Base-by-base conservation (phyloP, 2,113 vertebrate genomes). In the Anarrhichthys ocellatus region DNA sequence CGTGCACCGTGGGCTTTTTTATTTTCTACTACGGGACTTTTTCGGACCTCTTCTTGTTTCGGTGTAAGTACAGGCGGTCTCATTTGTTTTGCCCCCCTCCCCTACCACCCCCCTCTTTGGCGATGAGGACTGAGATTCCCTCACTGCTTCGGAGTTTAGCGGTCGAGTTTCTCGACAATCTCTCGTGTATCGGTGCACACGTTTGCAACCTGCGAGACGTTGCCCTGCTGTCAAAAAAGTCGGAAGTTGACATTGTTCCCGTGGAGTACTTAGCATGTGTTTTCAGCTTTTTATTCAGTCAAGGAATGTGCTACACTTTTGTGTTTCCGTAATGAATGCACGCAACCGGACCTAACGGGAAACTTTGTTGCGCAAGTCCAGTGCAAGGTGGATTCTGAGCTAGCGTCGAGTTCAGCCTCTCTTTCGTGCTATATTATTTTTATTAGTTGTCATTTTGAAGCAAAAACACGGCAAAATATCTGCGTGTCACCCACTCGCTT, bases 341-440 rank as follows among this genome's bases (percentile, higher is more conserved):
- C 52, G 24, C 54, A 34, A 44, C 27, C 40, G 3, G 52, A 86
- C 40, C 38, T 66, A 75, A 84, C 70, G 74, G 88, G 77, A 87
- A 93, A 91, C 61, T 93, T 92, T 90, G 87, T 91, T 89, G 85
- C 84, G 78, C 91, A 90, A 86, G 87, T 89, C 82, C 29, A 34
- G 78, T 29, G 84, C 79, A 85, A 90, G 88, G 86, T 90, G 92
- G 85, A 87, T 54, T 46, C 36, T 0, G 46, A 42, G 77, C 64
- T 20, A n/a, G 20, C 22, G 78, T 67, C 69, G 69, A 78, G 59
- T 64, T 80, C 17, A 3, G 20, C 2, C 6, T 52, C 11, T 34
- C 40, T 61, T 5, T 20, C n/a, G 42, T 2, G 27, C 5, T 44
- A 11, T 54, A 18, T 54, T 48, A 4, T 48, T 48, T 4, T 48